Percentiles rank a stretch among this genome's conserved stretches.
phyloP scores from a whole-genome alignment of 2,797 vertebrate species.

The Falco peregrinus region DNA sequence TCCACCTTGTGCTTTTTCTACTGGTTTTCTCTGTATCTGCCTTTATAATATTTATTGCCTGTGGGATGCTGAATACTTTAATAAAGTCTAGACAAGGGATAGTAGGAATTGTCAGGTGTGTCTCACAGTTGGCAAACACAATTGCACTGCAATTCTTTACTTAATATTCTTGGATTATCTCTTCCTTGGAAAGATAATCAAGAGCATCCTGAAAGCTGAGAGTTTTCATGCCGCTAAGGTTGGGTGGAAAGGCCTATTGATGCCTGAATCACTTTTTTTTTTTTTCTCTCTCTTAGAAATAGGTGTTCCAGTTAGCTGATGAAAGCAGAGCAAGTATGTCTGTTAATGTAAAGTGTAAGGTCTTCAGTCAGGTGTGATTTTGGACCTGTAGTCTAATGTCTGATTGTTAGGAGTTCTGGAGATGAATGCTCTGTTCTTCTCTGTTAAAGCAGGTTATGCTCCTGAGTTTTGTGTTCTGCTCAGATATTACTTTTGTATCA shows the following conservation, averaged over 20 bases:
- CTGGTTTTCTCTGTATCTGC: background rate
- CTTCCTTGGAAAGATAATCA: background rate
- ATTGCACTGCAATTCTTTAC: background rate
- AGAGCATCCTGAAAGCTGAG: background rate
- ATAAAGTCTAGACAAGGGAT: background rate
- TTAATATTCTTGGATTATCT: background rate
- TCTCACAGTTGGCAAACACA: background rate
- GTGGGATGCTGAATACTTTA: background rate
- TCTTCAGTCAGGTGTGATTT: background rate
- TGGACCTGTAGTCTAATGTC: background rate
- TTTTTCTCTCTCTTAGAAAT: background rate
- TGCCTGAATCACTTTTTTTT: background rate
- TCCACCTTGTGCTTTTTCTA: background rate
- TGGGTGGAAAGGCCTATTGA: background rate
- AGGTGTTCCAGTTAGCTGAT: background rate
- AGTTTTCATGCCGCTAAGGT: background rate
- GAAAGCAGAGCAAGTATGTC: background rate
- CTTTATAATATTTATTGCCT: background rate
- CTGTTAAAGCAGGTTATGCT: background rate
- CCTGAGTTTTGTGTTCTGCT: background rate
- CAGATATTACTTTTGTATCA: background rate
- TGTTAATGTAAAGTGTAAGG: background rate
- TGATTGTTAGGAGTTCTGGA: background rate
- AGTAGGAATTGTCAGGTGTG: background rate
- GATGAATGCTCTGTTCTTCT: background rate